phyloP scores from a whole-genome alignment of 30 jellyfish, hydroid and myxozoan species.

The Phacellophora camtschatica region DNA sequence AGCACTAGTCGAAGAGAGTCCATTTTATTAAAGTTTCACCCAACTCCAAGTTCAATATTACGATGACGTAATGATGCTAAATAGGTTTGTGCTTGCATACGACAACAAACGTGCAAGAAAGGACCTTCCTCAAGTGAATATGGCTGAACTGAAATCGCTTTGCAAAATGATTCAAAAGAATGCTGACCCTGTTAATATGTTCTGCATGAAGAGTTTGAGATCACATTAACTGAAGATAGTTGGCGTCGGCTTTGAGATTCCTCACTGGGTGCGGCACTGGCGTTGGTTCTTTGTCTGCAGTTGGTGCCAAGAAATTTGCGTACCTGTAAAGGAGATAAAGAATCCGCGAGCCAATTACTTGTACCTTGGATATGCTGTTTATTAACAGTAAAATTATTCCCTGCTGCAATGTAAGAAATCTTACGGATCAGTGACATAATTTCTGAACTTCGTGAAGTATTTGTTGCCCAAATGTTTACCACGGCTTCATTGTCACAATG shows the following conservation, averaged over 20 bases:
- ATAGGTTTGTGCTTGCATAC: not conserved
- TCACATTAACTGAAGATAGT: not conserved
- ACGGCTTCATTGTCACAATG: slow-evolving; percentile 11
- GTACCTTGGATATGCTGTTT: not conserved
- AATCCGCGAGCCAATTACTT: not conserved
- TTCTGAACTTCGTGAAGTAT: not conserved
- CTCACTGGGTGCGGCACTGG: too few species aligned
- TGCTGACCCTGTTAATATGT: not conserved
- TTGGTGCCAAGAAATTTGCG: not conserved
- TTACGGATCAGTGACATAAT: not conserved
- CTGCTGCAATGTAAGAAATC: not conserved
- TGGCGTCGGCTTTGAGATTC: not conserved
- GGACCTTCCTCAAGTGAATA: not conserved
- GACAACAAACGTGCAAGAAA: not conserved
- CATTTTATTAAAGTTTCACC: not conserved
- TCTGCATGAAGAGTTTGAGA: not conserved
- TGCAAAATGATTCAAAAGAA: not conserved
- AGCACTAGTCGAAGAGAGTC: not conserved
- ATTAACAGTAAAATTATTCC: not conserved
- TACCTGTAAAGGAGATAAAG: not conserved
- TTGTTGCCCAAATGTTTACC: not conserved
- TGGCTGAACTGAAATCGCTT: not conserved
- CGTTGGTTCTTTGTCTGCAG: not conserved
- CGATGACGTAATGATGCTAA: not conserved
- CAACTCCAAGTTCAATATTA: not conserved